These are phyloP conservation scores for Therioaphis trifolii DNA, from an alignment of 2,888 invertebrate genomes.

Conservation along the genomic window DNA sequence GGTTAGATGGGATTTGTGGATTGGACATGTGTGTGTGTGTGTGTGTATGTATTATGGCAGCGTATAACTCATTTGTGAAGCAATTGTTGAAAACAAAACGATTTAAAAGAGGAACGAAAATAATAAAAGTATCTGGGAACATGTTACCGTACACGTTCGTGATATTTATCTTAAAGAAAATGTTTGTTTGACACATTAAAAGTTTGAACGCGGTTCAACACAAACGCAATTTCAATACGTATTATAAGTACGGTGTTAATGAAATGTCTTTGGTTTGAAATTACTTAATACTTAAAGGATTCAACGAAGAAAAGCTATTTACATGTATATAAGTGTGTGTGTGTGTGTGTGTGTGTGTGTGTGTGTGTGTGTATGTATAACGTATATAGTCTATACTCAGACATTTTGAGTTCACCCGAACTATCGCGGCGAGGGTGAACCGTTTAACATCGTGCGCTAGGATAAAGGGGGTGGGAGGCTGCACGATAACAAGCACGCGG, in stretches of 20 bases:
- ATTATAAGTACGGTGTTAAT: neutral
- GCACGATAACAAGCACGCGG: slow-evolving; percentile 31
- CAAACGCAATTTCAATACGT: neutral
- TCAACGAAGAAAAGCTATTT: neutral
- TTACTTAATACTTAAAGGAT: neutral
- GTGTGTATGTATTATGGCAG: slow-evolving; percentile 25
- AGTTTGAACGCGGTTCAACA: neutral
- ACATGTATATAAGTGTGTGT: too few relatives aligned
- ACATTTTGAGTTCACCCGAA: neutral
- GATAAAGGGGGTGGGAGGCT: neutral
- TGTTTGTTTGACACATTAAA: slow-evolving; percentile 15
- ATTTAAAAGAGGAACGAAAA: slow-evolving; percentile 1
- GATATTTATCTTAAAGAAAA: neutral
- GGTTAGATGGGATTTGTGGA: slow-evolving; percentile 31
- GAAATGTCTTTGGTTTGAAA: slow-evolving; percentile 20
- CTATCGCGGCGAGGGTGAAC: neutral
- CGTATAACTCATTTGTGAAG: slow-evolving; percentile 52
- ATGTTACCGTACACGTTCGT: neutral
- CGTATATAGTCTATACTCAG: too few relatives aligned
- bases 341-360: too few relatives aligned
- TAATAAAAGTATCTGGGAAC: slow-evolving; percentile 3
- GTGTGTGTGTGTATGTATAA: too few relatives aligned
- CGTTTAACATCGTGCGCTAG: neutral
- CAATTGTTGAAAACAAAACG: slow-evolving; percentile 56
- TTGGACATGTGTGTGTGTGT: slow-evolving; percentile 9